Evolutionary conservation across 2,113 vertebrate species (phyloP), one percentile per base, ranked within the genome.

Genomic region (Eptatretus burgeri): DNA sequence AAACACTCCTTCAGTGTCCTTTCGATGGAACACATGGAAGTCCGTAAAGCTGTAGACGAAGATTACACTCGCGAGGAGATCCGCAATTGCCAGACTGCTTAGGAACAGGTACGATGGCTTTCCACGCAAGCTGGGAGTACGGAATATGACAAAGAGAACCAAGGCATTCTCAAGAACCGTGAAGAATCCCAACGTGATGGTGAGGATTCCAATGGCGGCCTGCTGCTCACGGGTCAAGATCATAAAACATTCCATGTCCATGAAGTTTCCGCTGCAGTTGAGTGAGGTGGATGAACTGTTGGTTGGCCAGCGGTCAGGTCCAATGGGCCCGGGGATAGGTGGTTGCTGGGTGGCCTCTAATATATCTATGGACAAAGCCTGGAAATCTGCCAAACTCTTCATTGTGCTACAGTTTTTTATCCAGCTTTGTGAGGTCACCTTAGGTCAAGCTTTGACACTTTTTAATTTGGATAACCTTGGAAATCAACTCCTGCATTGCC

Each of bases 161-260:
- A 91, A 77, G 62, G 95, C 76, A 72, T 98, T 98, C 77, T 98
- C 91, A 68, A 98, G 74, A 63, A 98, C 91, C 0, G 91, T 98
- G 75, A 98, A 98, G 64, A 89, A 93, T 62, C 91, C 91, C 72
- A 98, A 71, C 0, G 84, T 98, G 69, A 98, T 81, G 0, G 89
- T 85, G 70, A 96, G 72, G 63, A 94, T 82, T 0, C 88, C 87
- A 1, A 98, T 82, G 17, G 87, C 91, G 71, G 95, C 71, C 76
- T 98, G 91, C 75, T 98, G 87, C 71, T 84, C 85, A 64, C 87
- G 88, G 17, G 85, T 93, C 73, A 98, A 76, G 67, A 98, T 91
- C 91, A 98, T 98, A 73, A 98, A 98, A 68, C 91, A 98, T 70
- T 98, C 91, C 89, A 98, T 96, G 79, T 98, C 89, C 91, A 98